Evolutionary conservation across 2,113 vertebrate genomes (phyloP).

Genomic region (Perca fluviatilis): DNA sequence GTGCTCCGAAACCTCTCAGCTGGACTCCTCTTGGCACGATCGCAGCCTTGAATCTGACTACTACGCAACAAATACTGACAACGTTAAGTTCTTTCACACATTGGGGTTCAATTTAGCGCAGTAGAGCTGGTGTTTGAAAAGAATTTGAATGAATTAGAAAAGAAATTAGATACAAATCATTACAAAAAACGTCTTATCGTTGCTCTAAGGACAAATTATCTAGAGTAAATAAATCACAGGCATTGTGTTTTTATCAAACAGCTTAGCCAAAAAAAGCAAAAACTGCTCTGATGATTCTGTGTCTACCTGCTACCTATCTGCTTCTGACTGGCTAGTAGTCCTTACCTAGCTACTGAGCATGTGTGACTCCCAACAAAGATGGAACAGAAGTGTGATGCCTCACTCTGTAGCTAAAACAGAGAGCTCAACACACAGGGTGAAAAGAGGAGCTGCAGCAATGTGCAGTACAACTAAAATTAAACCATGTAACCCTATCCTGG

Average conservation of each 20-base stretch:
- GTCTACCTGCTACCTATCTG: slow-evolving; percentile 18
- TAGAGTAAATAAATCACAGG: background rate
- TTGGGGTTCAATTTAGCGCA: background rate
- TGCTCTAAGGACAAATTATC: background rate
- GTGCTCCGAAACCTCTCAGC: background rate
- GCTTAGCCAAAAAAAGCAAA: slow-evolving; percentile 6
- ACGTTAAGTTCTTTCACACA: background rate
- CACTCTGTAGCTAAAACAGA: too few relatives aligned
- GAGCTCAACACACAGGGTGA: too few relatives aligned
- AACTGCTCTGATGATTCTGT: slow-evolving; percentile 55
- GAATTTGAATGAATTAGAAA: background rate
- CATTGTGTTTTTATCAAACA: background rate
- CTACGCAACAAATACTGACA: too few relatives aligned
- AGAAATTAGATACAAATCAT: background rate
- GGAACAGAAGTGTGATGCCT: too few relatives aligned
- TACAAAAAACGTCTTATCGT: too few relatives aligned
- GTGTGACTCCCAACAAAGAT: too few relatives aligned
- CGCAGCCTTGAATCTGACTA: background rate
- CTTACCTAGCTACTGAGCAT: too few relatives aligned
- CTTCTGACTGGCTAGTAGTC: too few relatives aligned
- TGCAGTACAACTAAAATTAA: too few relatives aligned
- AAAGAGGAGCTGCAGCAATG: too few relatives aligned
- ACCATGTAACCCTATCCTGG: too few relatives aligned
- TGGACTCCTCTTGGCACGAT: background rate
- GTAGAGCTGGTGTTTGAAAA: background rate